Percentiles rank a stretch among this genome's conserved stretches.
These are phyloP conservation scores for Ichneumoninae sp. DNA, from an alignment of 2,888 invertebrate genomes.

Conservation along the genomic window DNA sequence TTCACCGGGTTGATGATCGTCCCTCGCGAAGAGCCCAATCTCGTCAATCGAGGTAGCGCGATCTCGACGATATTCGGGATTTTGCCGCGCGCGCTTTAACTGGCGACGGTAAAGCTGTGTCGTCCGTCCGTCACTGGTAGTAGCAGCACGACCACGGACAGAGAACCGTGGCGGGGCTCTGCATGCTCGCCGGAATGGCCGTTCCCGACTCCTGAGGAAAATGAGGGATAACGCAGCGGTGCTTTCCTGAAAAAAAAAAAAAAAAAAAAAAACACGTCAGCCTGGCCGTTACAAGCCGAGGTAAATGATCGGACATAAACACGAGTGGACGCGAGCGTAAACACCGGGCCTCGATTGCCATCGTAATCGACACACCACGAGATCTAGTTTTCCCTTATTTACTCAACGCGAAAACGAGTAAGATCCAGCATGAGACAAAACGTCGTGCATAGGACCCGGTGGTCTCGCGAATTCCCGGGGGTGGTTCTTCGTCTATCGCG, in stretches of 20 bases:
- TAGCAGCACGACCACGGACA: slow-evolving; percentile 24
- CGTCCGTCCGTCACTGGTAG: slow-evolving; percentile 15
- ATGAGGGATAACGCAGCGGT: slow-evolving; percentile 75
- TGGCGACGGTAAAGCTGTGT: slow-evolving; percentile 22
- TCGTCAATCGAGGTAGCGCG: background rate
- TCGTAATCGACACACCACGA: background rate
- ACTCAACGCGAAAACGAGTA: slow-evolving; percentile 1
- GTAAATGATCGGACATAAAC: slow-evolving; percentile 38
- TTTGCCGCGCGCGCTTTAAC: slow-evolving; percentile 70
- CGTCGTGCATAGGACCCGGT: slow-evolving; percentile 47
- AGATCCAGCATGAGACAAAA: slow-evolving; percentile 6
- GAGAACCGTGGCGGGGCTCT: slow-evolving; percentile 77
- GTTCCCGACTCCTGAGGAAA: slow-evolving; percentile 74
- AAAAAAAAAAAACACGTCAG: slow-evolving; percentile 23
- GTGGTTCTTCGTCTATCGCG: slow-evolving; percentile 50
- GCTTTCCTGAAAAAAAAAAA: slow-evolving; percentile 58
- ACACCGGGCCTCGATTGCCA: slow-evolving; percentile 25
- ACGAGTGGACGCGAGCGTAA: slow-evolving; percentile 15
- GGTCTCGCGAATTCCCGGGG: slow-evolving; percentile 49
- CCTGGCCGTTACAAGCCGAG: slow-evolving; percentile 60
- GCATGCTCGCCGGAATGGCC: slow-evolving; percentile 78
- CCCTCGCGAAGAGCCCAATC: background rate
- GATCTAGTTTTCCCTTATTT: background rate
- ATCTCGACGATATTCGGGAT: slow-evolving; percentile 52
- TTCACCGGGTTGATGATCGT: background rate